Conservation (phyloP, 2,797 vertebrate species). For the Melanotaenia parkinsoni region DNA sequence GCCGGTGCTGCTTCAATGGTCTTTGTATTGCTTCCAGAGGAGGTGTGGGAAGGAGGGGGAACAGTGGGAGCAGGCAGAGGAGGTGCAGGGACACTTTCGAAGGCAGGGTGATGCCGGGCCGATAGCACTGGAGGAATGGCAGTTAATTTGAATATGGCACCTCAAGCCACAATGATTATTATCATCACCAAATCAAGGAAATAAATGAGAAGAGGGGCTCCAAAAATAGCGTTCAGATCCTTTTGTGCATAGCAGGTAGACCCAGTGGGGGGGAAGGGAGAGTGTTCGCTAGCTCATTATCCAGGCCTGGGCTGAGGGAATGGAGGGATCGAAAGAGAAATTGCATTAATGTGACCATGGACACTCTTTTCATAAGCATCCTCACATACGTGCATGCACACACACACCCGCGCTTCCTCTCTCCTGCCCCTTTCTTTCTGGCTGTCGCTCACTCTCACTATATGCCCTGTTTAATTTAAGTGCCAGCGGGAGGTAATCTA, state of each 20-base stretch:
- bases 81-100: slow-evolving; percentile 66
- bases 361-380: slow-evolving; percentile 72
- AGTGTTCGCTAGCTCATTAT: slow-evolving; percentile 84
- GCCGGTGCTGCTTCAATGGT: slow-evolving; percentile 68
- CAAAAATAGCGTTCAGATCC: slow-evolving; percentile 85
- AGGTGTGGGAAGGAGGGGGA: slow-evolving; percentile 43
- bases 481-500: slow-evolving; percentile 86
- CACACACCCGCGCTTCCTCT: slow-evolving; percentile 22
- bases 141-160: slow-evolving; percentile 90
- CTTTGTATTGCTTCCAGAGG: slow-evolving; percentile 77
- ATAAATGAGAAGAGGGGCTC: slow-evolving; percentile 88
- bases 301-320: slow-evolving; percentile 72
- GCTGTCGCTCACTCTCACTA: slow-evolving; percentile 59
- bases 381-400: slow-evolving; percentile 3
- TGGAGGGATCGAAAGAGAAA: slow-evolving; percentile 75
- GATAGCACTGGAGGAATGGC: slow-evolving; percentile 85
- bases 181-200: slow-evolving; percentile 88
- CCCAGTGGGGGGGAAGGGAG: slow-evolving; percentile 73
- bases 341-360: slow-evolving; percentile 82
- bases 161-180: slow-evolving; percentile 88
- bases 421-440: slow-evolving; percentile 39
- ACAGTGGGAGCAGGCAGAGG: slow-evolving; percentile 38
- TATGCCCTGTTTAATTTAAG: slow-evolving; percentile 83
- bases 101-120: slow-evolving; percentile 75
- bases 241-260: slow-evolving; percentile 86